Evolutionary conservation across 1,140 invertebrate species (phyloP), one percentile per base, ranked within the genome.

Genomic region (Apis dorsata): DNA sequence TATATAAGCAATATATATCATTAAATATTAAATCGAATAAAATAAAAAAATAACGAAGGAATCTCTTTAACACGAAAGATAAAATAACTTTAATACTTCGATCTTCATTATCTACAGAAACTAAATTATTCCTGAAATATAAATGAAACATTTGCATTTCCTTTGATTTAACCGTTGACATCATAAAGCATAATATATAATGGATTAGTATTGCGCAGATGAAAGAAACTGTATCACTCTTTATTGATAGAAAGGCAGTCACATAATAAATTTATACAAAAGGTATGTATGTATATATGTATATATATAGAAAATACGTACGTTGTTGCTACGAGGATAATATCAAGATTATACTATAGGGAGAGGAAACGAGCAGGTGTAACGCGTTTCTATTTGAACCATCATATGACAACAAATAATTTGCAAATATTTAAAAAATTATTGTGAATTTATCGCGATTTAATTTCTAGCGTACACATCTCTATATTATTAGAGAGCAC

Each of bases 201-300:
- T 57, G 24, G n/a, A 66, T 74, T 28, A 68, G 44, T 55, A 75
- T 69, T 65, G 59, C 11, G n/a, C 11, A 57, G 21, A 51, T 71
- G 19, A 65, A 76, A 72, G 4, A 53, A 73, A 79, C 49, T 65
- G 34, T 87, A 79, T 85, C 70, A 62, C 9, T 80, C 62, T 86
- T 88, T 88, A 88, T 88, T 88, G 75, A 72, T n/a, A 86, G 49
- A 77, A 88, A 74, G 86, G 80, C 87, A 88, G 87, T 88, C 57
- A 63, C 55, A 76, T 63, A 85, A 81, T 63, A 82, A 79, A 72
- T 79, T 77, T 74, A 85, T 88, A 88, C 76, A 88, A 88, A 83
- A 88, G 21, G 53, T 74, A 60, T 49, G 76, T 55, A 53, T 53
- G 51, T 49, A 51, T 59, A 9, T 57, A 15, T 79, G 15, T 55